These are phyloP conservation scores for Actinopyga echinites DNA, from an alignment of 53 echinoderm and acorn worm genomes.

Conservation along the genomic window DNA sequence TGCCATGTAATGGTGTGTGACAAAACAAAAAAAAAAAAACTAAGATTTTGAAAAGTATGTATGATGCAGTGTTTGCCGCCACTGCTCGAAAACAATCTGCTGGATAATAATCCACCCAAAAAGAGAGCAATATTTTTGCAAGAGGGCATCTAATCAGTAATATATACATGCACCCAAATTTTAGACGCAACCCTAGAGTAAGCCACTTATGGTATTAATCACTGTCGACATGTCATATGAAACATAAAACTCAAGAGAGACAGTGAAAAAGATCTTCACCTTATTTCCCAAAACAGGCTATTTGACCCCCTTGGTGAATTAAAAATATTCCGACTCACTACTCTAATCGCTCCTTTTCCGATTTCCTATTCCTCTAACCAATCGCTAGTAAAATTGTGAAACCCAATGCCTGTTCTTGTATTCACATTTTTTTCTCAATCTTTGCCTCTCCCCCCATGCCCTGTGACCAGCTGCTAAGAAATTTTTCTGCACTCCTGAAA, in stretches of 20 bases:
- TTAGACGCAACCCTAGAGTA: background rate
- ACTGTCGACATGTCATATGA: background rate
- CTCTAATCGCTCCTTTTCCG: constrained; percentile 11
- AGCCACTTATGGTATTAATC: constrained; percentile 8
- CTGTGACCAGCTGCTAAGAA: constrained; percentile 25
- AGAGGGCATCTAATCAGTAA: constrained; percentile 15
- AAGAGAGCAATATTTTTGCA: background rate
- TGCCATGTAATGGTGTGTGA: too few species aligned
- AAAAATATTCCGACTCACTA: constrained; percentile 36
- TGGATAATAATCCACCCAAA: too few species aligned
- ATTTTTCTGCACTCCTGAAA: constrained; percentile 35
- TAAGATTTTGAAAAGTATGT: too few species aligned
- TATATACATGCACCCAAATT: background rate
- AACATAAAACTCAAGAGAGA: too few species aligned
- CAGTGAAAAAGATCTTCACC: too few species aligned
- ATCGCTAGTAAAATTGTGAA: constrained; percentile 9
- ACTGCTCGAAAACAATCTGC: too few species aligned
- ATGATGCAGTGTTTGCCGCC: too few species aligned
- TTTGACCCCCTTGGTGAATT: constrained; percentile 33
- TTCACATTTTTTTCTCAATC: background rate
- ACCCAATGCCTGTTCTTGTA: constrained; percentile 27
- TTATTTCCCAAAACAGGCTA: constrained; percentile 1
- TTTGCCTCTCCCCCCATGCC: constrained; percentile 24
- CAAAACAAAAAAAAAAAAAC: too few species aligned
- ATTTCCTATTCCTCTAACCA: constrained; percentile 32